A percentile compares a stretch with the other conserved stretches of the same genome.
Conservation (phyloP, 2,888 invertebrate species). For the Apamea anceps region DNA sequence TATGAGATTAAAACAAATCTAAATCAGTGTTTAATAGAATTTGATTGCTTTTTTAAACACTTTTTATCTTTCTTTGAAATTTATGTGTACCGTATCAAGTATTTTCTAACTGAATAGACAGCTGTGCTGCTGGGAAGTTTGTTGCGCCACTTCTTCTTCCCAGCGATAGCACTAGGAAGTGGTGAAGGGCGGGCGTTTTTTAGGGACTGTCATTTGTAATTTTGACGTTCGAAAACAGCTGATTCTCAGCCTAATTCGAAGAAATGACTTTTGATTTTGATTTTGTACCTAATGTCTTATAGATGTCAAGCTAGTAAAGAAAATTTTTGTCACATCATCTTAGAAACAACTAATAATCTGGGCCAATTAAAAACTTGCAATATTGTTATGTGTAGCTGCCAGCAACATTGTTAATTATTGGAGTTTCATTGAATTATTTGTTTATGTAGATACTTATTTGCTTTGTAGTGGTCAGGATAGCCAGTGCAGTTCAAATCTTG, state of each 20-base stretch:
- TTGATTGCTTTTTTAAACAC: constrained; percentile 11
- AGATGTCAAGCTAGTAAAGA: neutral
- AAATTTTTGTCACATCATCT: neutral
- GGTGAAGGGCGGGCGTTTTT: no score
- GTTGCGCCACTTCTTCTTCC: no score
- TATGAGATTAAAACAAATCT: constrained; percentile 17
- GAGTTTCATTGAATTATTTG: neutral
- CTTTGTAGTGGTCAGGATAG: neutral
- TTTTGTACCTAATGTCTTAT: neutral
- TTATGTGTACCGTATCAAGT: no score
- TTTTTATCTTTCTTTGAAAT: neutral
- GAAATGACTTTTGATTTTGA: no score
- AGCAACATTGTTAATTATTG: neutral
- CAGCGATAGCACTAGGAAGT: no score
- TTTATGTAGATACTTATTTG: neutral
- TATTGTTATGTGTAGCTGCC: neutral
- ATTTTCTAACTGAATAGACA: no score
- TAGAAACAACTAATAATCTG: neutral
- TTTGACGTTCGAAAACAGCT: no score
- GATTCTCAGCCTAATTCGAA: no score
- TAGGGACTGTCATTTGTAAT: no score
- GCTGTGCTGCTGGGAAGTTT: no score
- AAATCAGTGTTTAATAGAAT: constrained; percentile 23
- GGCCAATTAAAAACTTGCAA: constrained; percentile 3
- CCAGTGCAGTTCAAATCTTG: neutral